Conservation (phyloP, 2,797 vertebrate genomes). For the Liasis olivaceus region DNA sequence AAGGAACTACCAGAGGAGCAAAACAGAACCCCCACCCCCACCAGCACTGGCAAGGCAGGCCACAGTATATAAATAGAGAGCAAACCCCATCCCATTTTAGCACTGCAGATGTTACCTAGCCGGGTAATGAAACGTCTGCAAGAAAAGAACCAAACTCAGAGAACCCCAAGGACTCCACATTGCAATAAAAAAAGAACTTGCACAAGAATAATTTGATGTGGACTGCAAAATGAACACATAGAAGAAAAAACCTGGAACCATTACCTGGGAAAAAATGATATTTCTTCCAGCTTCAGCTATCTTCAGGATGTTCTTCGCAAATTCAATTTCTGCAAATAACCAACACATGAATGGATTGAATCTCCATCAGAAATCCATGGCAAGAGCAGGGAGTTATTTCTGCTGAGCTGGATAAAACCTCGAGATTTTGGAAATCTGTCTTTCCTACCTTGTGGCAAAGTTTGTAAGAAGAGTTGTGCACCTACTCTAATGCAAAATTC, state of each 20-base stretch:
- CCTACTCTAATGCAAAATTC: background rate
- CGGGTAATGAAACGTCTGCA: too few relatives aligned
- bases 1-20: too few relatives aligned
- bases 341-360: background rate
- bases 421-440: background rate
- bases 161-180: too few relatives aligned
- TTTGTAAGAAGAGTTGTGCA: background rate
- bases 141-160: too few relatives aligned
- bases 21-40: too few relatives aligned
- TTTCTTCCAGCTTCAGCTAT: slow-evolving; percentile 81
- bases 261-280: slow-evolving; percentile 84
- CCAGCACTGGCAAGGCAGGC: too few relatives aligned
- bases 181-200: background rate
- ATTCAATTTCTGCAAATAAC: slow-evolving; percentile 83
- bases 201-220: background rate
- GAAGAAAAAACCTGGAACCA: background rate
- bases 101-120: too few relatives aligned
- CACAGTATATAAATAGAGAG: too few relatives aligned
- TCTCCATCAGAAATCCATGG: background rate
- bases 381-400: background rate
- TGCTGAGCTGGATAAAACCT: background rate
- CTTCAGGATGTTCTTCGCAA: slow-evolving; percentile 86
- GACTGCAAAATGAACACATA: background rate
- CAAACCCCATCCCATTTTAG: too few relatives aligned
- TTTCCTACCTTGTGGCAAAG: background rate